A percentile compares a stretch with the other conserved stretches of the same genome.
phyloP scores from a whole-genome alignment of 2,797 vertebrate genomes.

The Fratercula arctica region DNA sequence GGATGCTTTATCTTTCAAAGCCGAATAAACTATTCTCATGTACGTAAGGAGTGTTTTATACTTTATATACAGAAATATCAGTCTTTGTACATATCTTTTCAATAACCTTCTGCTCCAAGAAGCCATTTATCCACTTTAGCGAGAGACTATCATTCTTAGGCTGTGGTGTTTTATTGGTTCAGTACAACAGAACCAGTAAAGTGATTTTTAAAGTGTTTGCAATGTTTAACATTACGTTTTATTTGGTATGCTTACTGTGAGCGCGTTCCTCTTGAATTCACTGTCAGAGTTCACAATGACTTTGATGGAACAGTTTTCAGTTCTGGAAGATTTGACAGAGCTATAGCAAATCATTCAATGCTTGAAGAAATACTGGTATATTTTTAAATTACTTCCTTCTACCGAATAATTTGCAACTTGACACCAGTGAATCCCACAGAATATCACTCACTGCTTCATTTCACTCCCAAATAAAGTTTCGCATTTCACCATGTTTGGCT shows the following conservation, averaged over 20 bases:
- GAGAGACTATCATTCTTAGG: neutral
- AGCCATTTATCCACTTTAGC: neutral
- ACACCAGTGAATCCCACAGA: neutral
- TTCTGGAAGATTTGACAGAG: neutral
- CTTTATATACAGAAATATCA: neutral
- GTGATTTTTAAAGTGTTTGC: neutral
- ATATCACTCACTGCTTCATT: neutral
- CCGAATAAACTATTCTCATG: neutral
- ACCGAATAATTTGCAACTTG: neutral
- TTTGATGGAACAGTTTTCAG: neutral
- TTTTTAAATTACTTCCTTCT: constrained; percentile 18
- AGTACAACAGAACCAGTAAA: neutral
- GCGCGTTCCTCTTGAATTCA: neutral
- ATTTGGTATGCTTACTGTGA: neutral
- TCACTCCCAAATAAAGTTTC: neutral
- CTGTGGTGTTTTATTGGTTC: neutral
- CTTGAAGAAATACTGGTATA: neutral
- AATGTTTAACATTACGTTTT: neutral
- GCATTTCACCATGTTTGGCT: neutral
- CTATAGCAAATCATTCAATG: neutral
- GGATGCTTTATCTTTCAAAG: neutral
- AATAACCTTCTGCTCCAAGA: neutral
- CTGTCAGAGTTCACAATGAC: neutral
- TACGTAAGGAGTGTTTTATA: neutral
- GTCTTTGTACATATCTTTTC: neutral